Evolutionary conservation across 1,140 invertebrate species (phyloP), one percentile per base, ranked within the genome.

Genomic region (Teleopsis dalmanni): DNA sequence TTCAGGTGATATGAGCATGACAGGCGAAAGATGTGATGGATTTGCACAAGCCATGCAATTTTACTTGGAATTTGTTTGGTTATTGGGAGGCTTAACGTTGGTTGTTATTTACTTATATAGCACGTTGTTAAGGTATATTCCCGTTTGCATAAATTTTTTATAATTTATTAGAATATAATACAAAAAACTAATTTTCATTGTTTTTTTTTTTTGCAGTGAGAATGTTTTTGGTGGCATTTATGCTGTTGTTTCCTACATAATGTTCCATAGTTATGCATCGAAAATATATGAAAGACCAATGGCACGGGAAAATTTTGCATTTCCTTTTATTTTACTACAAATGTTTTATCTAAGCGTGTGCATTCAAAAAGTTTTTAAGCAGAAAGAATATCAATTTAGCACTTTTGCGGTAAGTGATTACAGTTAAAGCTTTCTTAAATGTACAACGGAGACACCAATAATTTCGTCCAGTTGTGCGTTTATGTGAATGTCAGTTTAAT

Each of bases 201-300:
- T 33, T 46, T 7, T 16, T 34, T 46, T 36, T 27, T 10, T 38
- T 33, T 53, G 53, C 35, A 56, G 54, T 48, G 58, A 65, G 31
- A 70, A 68, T 51, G 51, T 68, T 0, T 61, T 70, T 43, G 66
- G 65, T 4, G 66, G 66, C 22, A 65, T 70, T 19, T 68, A 65
- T 26, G 64, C 64, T 6, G 66, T 70, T 11, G 57, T 65, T 26
- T 70, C 63, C n/a, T 70, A 70, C 22, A 27, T 70, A 21, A 68
- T 65, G 60, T 70, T 69, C 51, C 67, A 70, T 50, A 64, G 59
- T 48, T 62, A 62, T 43, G 67, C 62, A 4, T 53, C 66, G 5
- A 67, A 66, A 47, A 70, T 70, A 13, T 69, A 70, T 34, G 59
- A 65, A 33, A 50, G 57, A 1, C 67, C 67, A 10, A 19, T 65